These are phyloP conservation scores for Acanthacorydalis orientalis DNA, from an alignment of 2,888 invertebrate genomes.

Conservation along the genomic window DNA sequence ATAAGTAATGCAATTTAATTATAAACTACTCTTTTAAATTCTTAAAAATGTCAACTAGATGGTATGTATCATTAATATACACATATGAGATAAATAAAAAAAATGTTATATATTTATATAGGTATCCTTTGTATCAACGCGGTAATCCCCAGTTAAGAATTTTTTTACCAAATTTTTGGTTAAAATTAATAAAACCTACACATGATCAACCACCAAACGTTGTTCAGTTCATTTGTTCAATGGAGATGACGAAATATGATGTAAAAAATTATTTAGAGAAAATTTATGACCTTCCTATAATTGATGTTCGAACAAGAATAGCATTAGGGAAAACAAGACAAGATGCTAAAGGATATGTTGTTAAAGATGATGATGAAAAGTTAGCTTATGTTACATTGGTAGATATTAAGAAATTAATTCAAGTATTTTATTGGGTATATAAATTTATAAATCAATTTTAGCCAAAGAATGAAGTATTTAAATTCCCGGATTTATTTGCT, in stretches of 20 bases:
- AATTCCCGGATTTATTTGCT: constrained; percentile 58
- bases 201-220: constrained; percentile 56
- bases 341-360: constrained; percentile 44
- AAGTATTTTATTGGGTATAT: constrained; percentile 4
- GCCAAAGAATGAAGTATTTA: constrained; percentile 55
- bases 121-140: constrained; percentile 80
- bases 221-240: constrained; percentile 78
- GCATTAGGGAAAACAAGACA: constrained; percentile 47
- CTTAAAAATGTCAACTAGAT: constrained; percentile 13
- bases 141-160: constrained; percentile 90
- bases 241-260: constrained; percentile 85
- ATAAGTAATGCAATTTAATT: no score
- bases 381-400: constrained; percentile 66
- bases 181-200: constrained; percentile 68
- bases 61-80: constrained; percentile 7
- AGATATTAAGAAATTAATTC: constrained; percentile 18
- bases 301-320: constrained; percentile 62
- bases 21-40: no score
- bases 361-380: constrained; percentile 73
- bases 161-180: constrained; percentile 93
- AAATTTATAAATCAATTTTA: constrained; percentile 24
- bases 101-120: constrained; percentile 19
- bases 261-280: constrained; percentile 88
- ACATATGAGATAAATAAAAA: neutral
- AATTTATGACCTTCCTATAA: constrained; percentile 69